Evolutionary conservation across 2,113 vertebrate species (phyloP).

Genomic region (Pangasianodon hypophthalmus): DNA sequence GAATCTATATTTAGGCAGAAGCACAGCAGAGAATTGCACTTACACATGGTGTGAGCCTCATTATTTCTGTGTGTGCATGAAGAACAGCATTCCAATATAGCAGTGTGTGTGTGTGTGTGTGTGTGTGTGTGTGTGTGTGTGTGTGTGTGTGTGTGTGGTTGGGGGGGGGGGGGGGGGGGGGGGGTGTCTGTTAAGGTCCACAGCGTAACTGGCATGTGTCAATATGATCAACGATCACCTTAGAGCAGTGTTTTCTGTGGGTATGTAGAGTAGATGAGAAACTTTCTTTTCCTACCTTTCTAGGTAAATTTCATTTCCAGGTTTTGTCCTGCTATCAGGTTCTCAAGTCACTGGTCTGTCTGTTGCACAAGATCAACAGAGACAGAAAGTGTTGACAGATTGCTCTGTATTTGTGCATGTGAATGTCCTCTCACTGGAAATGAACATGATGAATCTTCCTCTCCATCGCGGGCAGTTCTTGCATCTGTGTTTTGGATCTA

Average conservation of each 20-base stretch:
- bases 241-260: background rate
- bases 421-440: slow-evolving; percentile 32
- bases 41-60: slow-evolving; percentile 30
- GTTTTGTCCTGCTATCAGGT: slow-evolving; percentile 19
- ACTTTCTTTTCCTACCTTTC: background rate
- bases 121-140: slow-evolving; percentile 14
- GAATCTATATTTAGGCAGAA: slow-evolving; percentile 30
- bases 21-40: slow-evolving; percentile 23
- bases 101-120: slow-evolving; percentile 7
- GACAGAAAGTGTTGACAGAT: slow-evolving; percentile 48
- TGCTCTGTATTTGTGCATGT: slow-evolving; percentile 21
- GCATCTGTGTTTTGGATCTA: slow-evolving; percentile 1
- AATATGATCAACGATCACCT: background rate
- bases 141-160: too few relatives aligned
- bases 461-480: slow-evolving; percentile 18
- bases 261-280: background rate
- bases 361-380: slow-evolving; percentile 31
- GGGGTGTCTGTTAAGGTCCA: background rate
- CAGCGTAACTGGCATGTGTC: background rate
- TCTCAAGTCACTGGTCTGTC: background rate
- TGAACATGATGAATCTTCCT: slow-evolving; percentile 42
- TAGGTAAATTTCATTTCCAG: background rate
- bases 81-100: slow-evolving; percentile 2
- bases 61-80: slow-evolving; percentile 39
- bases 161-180: too few relatives aligned